Base-by-base conservation (phyloP, 2,888 invertebrate genomes). In the Agonopterix subpropinquella region DNA sequence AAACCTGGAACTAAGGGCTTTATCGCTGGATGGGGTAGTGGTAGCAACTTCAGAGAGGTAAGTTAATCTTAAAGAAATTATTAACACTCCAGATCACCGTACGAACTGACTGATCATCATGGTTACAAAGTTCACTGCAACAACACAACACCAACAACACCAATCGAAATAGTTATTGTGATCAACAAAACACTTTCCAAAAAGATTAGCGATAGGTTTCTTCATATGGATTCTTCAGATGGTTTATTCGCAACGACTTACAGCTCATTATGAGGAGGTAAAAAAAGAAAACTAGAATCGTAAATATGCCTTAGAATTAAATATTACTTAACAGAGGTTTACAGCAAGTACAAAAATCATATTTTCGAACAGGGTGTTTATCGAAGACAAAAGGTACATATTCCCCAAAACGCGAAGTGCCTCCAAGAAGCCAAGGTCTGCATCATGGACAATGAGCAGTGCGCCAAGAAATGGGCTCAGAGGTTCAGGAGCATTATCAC, bases 1-100 rank as follows among this genome's bases (percentile, higher is more conserved):
- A 81, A 83, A 39, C 71, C 86, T 35, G 84, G 84, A 0, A 84
- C 85, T 0, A 87, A 85, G 48, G 87, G 80, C 8, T 80, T 57
- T 49, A 85, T 88, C 8, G 74, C 79, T 54, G 87, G 87, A 1
- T 88, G 87, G 87, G 87, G 87, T n/a, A 88, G 86, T 42, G 78
- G 78, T 1, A 83, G 72, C 51, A 82, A 77, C 50, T 88, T 87
- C 48, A 81, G 87, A 63, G 87, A 87, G 77, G 87, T 84, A 65
- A 42, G 11, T 42, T 39, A 39, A n/a, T 37, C 1, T n/a, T 37
- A 37, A 9, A 9, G 39, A 28, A 28, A 28, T 28, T 28, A 28
- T 28, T 28, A 5, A 0, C 28, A 28, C 5, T 28, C 5, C 28
- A 28, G 28, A 28, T 28, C 7, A 7, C 28, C 28, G 28, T 28